Evolutionary conservation across 2,797 vertebrate species (phyloP).

Genomic region (Sebastiscus tertius): DNA sequence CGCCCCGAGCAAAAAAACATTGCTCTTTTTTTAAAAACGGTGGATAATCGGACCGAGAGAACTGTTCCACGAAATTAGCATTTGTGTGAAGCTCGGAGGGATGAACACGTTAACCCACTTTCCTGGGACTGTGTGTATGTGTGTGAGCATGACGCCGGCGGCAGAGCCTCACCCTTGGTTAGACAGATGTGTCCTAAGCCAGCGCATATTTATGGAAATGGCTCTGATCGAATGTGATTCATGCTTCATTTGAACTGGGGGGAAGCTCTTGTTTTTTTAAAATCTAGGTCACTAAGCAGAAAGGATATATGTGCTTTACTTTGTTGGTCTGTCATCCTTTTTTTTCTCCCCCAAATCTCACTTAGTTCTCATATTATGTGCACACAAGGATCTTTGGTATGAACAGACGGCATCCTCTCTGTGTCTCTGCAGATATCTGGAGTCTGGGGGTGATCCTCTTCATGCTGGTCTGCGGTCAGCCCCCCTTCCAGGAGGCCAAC

Average conservation of each 20-base stretch:
- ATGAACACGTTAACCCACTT: constrained; percentile 76
- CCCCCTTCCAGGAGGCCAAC: constrained; percentile 92
- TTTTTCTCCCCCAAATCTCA: background rate
- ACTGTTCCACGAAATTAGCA: constrained; percentile 66
- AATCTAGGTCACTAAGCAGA: constrained; percentile 66
- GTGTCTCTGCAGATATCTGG: constrained; percentile 87
- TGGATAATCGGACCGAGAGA: constrained; percentile 43
- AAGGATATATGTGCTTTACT: constrained; percentile 16
- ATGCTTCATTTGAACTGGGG: constrained; percentile 59
- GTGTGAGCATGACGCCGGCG: constrained; percentile 14
- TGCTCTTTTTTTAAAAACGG: constrained; percentile 42
- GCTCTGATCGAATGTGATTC: constrained; percentile 63
- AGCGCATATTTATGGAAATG: constrained; percentile 56
- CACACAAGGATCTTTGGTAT: background rate
- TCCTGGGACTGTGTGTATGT: background rate
- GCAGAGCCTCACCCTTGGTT: constrained; percentile 40
- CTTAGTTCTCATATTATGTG: background rate
- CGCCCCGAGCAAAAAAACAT: constrained; percentile 28
- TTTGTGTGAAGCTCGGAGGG: constrained; percentile 60
- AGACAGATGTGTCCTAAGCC: constrained; percentile 61
- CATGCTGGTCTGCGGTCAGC: constrained; percentile 93
- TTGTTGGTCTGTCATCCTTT: constrained; percentile 1
- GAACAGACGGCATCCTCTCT: background rate
- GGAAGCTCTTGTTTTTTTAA: constrained; percentile 15
- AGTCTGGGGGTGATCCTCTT: constrained; percentile 92